A percentile compares a stretch with the other conserved stretches of the same genome.
phyloP scores from a whole-genome alignment of 2,113 vertebrate genomes.

The Hypocryptadius cinnamomeus region DNA sequence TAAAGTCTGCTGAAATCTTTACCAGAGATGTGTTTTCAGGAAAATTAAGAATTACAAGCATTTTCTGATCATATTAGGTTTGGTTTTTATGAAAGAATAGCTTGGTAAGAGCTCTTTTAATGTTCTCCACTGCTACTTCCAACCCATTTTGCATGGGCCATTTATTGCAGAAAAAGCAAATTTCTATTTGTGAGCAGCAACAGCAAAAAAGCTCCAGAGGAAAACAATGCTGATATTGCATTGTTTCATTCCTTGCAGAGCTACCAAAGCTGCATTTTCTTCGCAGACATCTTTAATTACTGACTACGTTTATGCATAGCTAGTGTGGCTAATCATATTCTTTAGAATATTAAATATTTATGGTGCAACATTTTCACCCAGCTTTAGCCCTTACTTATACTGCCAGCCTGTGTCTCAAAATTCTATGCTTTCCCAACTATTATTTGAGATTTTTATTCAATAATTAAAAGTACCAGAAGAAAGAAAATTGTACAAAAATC shows the following conservation, averaged over 20 bases:
- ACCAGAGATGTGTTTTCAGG: not conserved
- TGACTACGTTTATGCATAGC: not conserved
- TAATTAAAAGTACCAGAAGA: not conserved
- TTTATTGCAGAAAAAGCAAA: slow-evolving; percentile 1
- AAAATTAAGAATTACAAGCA: slow-evolving; percentile 1
- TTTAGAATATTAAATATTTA: not conserved
- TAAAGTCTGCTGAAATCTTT: not conserved
- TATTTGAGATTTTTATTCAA: not conserved
- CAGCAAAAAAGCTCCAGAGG: not conserved
- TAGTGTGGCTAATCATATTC: not conserved
- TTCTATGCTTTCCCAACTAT: not conserved
- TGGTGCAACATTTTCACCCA: not conserved
- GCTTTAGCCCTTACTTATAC: not conserved
- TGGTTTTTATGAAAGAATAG: not conserved
- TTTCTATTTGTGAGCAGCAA: not conserved
- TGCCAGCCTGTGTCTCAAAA: not conserved
- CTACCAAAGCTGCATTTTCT: not conserved
- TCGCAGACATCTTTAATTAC: not conserved
- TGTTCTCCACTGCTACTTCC: not conserved
- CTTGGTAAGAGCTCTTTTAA: not conserved
- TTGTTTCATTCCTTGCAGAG: not conserved
- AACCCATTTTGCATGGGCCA: slow-evolving; percentile 1
- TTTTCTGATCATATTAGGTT: not conserved
- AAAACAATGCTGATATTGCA: not conserved
- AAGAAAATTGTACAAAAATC: not conserved